These are phyloP conservation scores for Sebastes iracundus DNA, from an alignment of 2,797 vertebrate species.

Conservation along the genomic window DNA sequence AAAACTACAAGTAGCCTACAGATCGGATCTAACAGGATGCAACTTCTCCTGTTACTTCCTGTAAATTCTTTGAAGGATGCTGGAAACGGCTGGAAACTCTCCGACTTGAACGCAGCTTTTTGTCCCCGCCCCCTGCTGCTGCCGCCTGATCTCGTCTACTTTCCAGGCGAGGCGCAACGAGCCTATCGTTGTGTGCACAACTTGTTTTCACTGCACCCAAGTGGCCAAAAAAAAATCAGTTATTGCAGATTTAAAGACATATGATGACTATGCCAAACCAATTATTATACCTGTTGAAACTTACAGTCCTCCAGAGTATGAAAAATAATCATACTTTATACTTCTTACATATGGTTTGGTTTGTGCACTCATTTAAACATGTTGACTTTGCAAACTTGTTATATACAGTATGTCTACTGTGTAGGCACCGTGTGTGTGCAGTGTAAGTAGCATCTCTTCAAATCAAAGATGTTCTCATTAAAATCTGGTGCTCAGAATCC, in stretches of 20 bases:
- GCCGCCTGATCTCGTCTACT: too few relatives aligned
- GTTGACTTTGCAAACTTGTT: background rate
- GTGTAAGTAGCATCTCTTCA: background rate
- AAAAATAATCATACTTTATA: background rate
- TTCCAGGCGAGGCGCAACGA: too few relatives aligned
- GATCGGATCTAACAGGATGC: too few relatives aligned
- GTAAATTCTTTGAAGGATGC: too few relatives aligned
- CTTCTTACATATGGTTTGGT: background rate
- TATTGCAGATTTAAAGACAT: background rate
- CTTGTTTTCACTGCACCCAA: background rate
- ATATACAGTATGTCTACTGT: background rate
- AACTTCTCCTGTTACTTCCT: too few relatives aligned
- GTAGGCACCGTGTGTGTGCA: background rate
- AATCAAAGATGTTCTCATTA: background rate
- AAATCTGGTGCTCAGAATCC: background rate
- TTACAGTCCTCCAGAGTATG: background rate
- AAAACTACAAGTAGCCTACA: too few relatives aligned
- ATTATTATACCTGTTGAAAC: background rate
- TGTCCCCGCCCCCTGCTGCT: too few relatives aligned
- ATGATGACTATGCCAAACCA: background rate
- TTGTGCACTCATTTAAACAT: background rate
- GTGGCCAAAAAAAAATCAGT: background rate
- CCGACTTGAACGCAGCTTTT: too few relatives aligned
- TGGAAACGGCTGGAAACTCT: too few relatives aligned
- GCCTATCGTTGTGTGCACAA: background rate